Conservation (phyloP, 2,888 invertebrate species). For the Carpatolechia fugitivella region DNA sequence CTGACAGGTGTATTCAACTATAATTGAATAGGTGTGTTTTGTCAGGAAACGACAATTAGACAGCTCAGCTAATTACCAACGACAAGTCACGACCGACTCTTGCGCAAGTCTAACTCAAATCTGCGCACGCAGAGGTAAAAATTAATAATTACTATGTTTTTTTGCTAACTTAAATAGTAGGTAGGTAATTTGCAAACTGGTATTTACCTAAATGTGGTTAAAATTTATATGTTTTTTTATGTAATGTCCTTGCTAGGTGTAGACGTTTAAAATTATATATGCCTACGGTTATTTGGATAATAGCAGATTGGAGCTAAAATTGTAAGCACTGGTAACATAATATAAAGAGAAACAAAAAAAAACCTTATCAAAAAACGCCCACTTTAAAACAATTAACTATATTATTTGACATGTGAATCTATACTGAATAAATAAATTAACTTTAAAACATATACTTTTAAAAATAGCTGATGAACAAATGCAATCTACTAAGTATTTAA, state of each 20-base stretch:
- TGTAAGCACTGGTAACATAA: too few species aligned
- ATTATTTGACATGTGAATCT: too few species aligned
- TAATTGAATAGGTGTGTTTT: conserved; percentile 16
- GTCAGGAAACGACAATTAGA: conserved; percentile 13
- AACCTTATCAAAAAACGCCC: too few species aligned
- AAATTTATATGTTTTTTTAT: not conserved
- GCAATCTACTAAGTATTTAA: too few species aligned
- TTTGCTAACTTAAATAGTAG: not conserved
- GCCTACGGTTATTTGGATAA: too few species aligned
- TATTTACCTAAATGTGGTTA: not conserved
- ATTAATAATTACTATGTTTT: not conserved
- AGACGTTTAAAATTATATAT: not conserved
- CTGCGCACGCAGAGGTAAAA: not conserved
- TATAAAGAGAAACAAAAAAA: too few species aligned
- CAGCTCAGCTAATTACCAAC: conserved; percentile 16
- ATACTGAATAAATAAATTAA: too few species aligned
- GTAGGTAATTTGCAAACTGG: not conserved
- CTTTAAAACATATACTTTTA: too few species aligned
- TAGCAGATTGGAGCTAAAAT: too few species aligned
- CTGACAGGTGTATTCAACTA: conserved; percentile 14
- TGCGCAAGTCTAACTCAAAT: conserved; percentile 13
- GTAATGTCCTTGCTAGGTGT: not conserved
- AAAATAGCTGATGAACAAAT: too few species aligned
- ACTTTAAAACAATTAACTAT: too few species aligned
- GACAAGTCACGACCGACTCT: conserved; percentile 20